A percentile compares a stretch with the other conserved stretches of the same genome.
phyloP scores from a whole-genome alignment of 2,888 invertebrate genomes.

The Noctua janthe region DNA sequence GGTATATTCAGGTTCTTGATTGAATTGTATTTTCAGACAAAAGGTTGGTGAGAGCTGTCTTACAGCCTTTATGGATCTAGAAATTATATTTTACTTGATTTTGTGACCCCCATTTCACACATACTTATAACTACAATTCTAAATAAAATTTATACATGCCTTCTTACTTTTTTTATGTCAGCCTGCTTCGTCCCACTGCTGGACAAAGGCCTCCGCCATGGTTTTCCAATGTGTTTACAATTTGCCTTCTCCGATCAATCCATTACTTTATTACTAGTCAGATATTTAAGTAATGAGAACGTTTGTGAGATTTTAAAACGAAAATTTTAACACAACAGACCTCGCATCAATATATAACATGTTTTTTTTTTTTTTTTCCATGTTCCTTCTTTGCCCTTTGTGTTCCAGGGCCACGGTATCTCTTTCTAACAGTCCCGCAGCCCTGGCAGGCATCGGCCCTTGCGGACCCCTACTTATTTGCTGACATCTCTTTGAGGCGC shows the following conservation, averaged over 20 bases:
- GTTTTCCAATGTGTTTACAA: no score
- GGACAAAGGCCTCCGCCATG: no score
- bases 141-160: background rate
- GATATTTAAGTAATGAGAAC: background rate
- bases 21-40: background rate
- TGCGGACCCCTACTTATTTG: no score
- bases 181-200: no score
- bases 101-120: background rate
- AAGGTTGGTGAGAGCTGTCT: background rate
- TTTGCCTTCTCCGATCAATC: no score
- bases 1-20: background rate
- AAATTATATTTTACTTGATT: background rate
- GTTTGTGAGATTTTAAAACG: background rate
- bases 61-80: background rate
- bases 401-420: no score
- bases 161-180: background rate
- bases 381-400: no score
- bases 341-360: background rate
- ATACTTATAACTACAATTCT: background rate
- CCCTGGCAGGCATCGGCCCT: no score
- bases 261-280: background rate
- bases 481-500: no score
- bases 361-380: no score
- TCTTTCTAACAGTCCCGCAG: no score
- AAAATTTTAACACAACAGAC: background rate